Conservation (phyloP, 2,113 vertebrate genomes). For the Vulpes lagopus region DNA sequence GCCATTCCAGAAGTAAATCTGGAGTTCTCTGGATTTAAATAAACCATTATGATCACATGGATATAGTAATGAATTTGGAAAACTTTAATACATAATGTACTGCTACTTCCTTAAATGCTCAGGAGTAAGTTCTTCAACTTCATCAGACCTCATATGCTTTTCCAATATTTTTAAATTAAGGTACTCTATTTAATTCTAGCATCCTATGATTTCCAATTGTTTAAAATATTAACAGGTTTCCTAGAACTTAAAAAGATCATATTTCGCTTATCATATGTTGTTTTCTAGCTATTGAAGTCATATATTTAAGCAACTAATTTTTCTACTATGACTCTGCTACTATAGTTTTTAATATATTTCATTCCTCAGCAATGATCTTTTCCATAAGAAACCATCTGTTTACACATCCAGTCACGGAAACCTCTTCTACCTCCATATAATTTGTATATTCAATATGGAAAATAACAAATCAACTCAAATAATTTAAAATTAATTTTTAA, state of each 20-base stretch:
- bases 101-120: neutral
- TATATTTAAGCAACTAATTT: neutral
- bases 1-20: neutral
- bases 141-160: neutral
- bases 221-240: neutral
- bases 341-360: neutral
- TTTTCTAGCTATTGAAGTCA: neutral
- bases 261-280: neutral
- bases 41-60: neutral
- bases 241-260: neutral
- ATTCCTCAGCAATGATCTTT: neutral
- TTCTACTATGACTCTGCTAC: neutral
- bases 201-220: neutral
- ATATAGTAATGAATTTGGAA: neutral
- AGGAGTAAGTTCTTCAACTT: neutral
- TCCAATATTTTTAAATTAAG: neutral
- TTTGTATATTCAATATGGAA: neutral
- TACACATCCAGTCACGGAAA: neutral
- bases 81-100: neutral
- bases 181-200: neutral
- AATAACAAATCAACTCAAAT: neutral
- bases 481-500: conserved; percentile 14
- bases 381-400: neutral
- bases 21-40: neutral
- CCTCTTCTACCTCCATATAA: neutral